Evolutionary conservation across 2,888 invertebrate genomes (phyloP).

Genomic region (Leptinotarsa juncta): DNA sequence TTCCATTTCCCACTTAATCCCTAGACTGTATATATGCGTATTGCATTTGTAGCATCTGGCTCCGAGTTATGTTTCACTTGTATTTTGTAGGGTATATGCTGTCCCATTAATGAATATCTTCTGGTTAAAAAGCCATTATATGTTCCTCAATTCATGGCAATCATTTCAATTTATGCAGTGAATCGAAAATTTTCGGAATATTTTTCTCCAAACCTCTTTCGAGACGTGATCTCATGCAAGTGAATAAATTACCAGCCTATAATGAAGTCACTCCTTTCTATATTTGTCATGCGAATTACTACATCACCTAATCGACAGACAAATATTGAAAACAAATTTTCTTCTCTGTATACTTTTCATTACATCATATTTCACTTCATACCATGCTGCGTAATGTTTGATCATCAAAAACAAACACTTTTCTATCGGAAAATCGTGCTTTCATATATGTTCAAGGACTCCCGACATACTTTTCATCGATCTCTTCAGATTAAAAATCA

Average conservation of each 20-base stretch:
- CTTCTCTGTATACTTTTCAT: neutral
- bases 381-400: slow-evolving; percentile 1
- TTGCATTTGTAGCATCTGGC: too few species aligned
- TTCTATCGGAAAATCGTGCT: neutral
- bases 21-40: too few species aligned
- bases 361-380: slow-evolving; percentile 12
- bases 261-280: neutral
- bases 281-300: slow-evolving; percentile 10
- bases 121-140: too few species aligned
- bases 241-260: neutral
- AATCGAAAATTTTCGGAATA: neutral
- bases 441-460: neutral
- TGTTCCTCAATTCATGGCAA: too few species aligned
- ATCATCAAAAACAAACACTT: slow-evolving; percentile 11
- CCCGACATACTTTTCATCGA: neutral
- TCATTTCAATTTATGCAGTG: neutral
- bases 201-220: neutral
- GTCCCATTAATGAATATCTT: too few species aligned
- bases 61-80: too few species aligned
- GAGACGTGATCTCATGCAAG: neutral
- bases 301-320: neutral
- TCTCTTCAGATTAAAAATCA: neutral
- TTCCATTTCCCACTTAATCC: too few species aligned
- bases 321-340: slow-evolving; percentile 16
- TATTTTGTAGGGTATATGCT: too few species aligned